Evolutionary conservation across 2,888 invertebrate genomes (phyloP).

Genomic region (Choreutis nemorana): DNA sequence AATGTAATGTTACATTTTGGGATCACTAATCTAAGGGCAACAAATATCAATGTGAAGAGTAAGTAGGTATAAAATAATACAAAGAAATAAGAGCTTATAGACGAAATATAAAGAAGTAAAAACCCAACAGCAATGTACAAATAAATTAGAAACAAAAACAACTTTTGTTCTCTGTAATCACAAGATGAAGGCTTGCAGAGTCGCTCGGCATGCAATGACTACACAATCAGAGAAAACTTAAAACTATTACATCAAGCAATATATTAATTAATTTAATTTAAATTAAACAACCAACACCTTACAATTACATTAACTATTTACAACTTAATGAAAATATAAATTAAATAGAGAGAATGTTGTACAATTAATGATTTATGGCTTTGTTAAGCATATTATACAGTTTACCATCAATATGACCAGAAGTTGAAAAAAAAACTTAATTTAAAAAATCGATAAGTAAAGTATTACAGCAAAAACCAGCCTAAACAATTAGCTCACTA

Average conservation of each 20-base stretch:
- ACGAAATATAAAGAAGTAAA: slow-evolving; percentile 18
- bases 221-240: slow-evolving; percentile 25
- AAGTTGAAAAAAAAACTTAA: slow-evolving; percentile 27
- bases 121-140: slow-evolving; percentile 40
- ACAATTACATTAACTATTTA: slow-evolving; percentile 50
- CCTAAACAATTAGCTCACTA: slow-evolving; percentile 44
- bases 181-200: slow-evolving; percentile 33
- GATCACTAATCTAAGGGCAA: slow-evolving; percentile 33
- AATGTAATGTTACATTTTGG: slow-evolving; percentile 46
- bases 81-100: no score
- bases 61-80: slow-evolving; percentile 19
- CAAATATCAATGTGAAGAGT: slow-evolving; percentile 21
- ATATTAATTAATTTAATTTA: slow-evolving; percentile 40
- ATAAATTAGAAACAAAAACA: slow-evolving; percentile 66
- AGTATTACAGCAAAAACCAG: slow-evolving; percentile 50
- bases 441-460: slow-evolving; percentile 29
- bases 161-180: slow-evolving; percentile 59
- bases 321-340: slow-evolving; percentile 35
- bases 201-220: slow-evolving; percentile 11
- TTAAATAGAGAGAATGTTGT: no score
- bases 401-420: slow-evolving; percentile 25
- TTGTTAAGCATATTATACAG: slow-evolving; percentile 4
- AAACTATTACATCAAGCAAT: slow-evolving; percentile 24
- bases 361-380: no score
- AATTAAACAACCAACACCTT: slow-evolving; percentile 53